These are phyloP conservation scores for Cyanoramphus novaezelandiae DNA, from an alignment of 2,113 vertebrate genomes.

Conservation along the genomic window DNA sequence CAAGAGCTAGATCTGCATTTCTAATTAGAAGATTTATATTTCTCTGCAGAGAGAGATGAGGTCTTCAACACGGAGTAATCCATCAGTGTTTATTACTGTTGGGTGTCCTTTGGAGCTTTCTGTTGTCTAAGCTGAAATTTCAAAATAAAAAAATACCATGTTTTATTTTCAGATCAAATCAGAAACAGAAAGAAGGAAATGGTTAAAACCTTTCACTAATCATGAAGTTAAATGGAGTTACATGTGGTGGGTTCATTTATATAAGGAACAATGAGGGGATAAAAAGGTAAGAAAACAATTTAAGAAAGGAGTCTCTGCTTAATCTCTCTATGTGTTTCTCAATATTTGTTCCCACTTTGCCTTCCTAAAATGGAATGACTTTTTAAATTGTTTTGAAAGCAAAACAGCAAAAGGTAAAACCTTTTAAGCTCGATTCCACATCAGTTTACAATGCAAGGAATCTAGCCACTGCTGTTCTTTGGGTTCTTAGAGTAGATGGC, in stretches of 20 bases:
- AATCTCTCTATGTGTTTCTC: not conserved
- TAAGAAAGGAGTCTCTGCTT: not conserved
- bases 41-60: not conserved
- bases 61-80: not conserved
- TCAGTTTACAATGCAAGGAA: not conserved
- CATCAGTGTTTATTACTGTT: not conserved
- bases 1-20: not conserved
- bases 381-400: not conserved
- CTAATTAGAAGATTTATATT: not conserved
- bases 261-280: not conserved
- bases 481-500: not conserved
- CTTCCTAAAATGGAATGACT: not conserved
- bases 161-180: not conserved
- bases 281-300: not conserved
- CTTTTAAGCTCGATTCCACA: not conserved
- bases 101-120: not conserved
- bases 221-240: not conserved
- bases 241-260: not conserved
- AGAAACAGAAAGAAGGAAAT: not conserved
- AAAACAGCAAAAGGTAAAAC: not conserved
- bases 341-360: not conserved
- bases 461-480: not conserved
- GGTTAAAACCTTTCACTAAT: not conserved
- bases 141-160: not conserved
- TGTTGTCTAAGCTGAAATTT: not conserved